A percentile compares a stretch with the other conserved stretches of the same genome.
These are phyloP conservation scores for Elgaria multicarinata DNA, from an alignment of 2,113 vertebrate genomes.

Conservation along the genomic window DNA sequence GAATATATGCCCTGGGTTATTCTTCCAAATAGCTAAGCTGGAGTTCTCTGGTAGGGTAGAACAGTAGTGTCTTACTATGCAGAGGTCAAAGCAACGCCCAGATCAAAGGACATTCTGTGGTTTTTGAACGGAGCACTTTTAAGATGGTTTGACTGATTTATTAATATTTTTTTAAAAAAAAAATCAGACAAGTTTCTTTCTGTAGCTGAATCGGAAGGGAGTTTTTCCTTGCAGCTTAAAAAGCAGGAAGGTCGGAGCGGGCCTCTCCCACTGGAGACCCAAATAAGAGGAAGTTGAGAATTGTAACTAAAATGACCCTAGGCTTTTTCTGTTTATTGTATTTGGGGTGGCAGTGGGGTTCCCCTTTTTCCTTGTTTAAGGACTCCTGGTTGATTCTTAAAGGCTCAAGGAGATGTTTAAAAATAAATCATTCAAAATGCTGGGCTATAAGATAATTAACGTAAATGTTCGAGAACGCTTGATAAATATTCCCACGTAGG, in stretches of 20 bases:
- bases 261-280: neutral
- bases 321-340: conserved; percentile 5
- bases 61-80: neutral
- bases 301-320: conserved; percentile 4
- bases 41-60: neutral
- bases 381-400: neutral
- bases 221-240: neutral
- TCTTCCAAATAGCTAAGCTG: neutral
- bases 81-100: neutral
- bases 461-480: neutral
- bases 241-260: conserved; percentile 2
- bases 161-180: neutral
- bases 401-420: neutral
- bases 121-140: neutral
- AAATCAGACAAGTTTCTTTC: neutral
- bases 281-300: neutral
- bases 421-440: neutral
- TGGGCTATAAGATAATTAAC: neutral
- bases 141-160: neutral
- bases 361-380: neutral
- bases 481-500: neutral
- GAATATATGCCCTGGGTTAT: neutral
- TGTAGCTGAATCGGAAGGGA: conserved; percentile 12
- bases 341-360: neutral
- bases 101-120: neutral